A percentile compares a stretch with the other conserved stretches of the same genome.
Conservation (phyloP, 35 echinoderm and acorn worm genomes). For the Chiridota heheva region DNA sequence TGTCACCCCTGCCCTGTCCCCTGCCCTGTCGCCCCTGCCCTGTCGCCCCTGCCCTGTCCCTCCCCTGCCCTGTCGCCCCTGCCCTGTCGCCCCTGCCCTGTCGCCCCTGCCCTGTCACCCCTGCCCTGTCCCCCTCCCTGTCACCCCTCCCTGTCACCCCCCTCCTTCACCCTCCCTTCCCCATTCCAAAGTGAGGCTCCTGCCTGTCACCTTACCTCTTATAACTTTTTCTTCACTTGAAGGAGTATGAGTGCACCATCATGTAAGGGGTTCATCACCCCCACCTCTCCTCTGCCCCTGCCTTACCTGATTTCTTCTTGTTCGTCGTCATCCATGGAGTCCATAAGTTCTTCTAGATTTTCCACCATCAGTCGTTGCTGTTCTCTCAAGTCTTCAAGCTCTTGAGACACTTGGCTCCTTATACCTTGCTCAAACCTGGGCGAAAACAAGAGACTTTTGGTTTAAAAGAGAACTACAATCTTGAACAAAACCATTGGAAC, state of each 20-base stretch:
- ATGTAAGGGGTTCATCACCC: neutral
- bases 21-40: too few species aligned
- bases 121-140: too few species aligned
- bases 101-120: too few species aligned
- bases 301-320: conserved; percentile 57
- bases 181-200: neutral
- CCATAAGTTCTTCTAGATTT: conserved; percentile 88
- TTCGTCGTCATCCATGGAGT: conserved; percentile 81
- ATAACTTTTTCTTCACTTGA: neutral
- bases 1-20: too few species aligned
- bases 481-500: too few species aligned
- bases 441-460: too few species aligned
- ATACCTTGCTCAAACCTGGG: conserved; percentile 91
- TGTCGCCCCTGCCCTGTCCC: too few species aligned
- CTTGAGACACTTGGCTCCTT: conserved; percentile 70
- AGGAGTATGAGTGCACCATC: neutral
- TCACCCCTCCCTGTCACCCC: too few species aligned
- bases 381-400: conserved; percentile 68
- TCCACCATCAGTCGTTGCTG: conserved; percentile 88
- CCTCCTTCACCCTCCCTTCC: too few species aligned
- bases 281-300: neutral
- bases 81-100: too few species aligned
- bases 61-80: too few species aligned
- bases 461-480: too few species aligned
- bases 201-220: neutral